Evolutionary conservation across 2,888 invertebrate genomes (phyloP), one percentile per base, ranked within the genome.

Genomic region (Erynnis tages): DNA sequence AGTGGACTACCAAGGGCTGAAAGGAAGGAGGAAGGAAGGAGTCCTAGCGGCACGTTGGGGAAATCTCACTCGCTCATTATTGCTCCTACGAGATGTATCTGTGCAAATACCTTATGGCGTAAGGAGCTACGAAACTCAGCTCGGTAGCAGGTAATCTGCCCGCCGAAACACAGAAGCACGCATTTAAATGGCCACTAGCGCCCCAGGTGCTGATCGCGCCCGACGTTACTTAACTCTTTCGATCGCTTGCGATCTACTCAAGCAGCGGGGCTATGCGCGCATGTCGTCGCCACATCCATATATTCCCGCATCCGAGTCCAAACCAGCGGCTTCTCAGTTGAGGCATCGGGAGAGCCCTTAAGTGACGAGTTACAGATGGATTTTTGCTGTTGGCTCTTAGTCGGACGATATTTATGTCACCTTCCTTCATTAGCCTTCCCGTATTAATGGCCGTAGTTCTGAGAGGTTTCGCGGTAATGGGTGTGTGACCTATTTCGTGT

Each of bases 311-410:
- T 48, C 38, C 29, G 5, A n/a, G n/a, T n/a, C 21, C 21, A 4
- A 21, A 4, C 21, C 21, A 4, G 5, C 21, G 21, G 3, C 21
- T 5, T 4, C 4, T 5, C 27, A 27, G 10, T 75, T 75, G 72
- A 70, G n/a, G 66, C 56, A 67, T 70, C 84, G 57, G 56, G 69
- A 84, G 81, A 76, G 80, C 88, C 87, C 85, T 87, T 79, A 87
- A 83, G 85, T 75, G 85, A 73, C 80, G 82, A 85, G 79, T 85
- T 81, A 59, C 73, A 82, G 87, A 89, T 89, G 88, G 88, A 89
- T 89, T 89, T 89, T 89, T 89, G 88, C 79, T 89, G 88, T 89
- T 74, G 53, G 56, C 68, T 76, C 73, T 69, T 83, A 80, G 79
- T 78, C 77, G 78, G 68, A 65, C 66, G 74, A 75, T 84, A 84